These are phyloP conservation scores for Oenanthe melanoleuca DNA, from an alignment of 2,113 vertebrate genomes.

Conservation along the genomic window DNA sequence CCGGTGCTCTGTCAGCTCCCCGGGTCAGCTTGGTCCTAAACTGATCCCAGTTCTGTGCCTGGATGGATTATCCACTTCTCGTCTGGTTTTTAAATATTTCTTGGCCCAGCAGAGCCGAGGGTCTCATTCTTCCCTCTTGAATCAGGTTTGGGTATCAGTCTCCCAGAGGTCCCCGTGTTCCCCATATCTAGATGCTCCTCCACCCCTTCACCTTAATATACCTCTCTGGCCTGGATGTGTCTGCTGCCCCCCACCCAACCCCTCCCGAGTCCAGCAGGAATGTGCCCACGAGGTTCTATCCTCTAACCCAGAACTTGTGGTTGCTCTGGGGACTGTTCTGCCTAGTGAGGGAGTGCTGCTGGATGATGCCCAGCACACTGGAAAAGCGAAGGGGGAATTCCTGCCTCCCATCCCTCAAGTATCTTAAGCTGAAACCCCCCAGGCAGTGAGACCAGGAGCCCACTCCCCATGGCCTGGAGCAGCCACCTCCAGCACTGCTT, in stretches of 20 bases:
- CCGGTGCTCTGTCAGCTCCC: not conserved
- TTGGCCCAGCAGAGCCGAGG: not conserved
- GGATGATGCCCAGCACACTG: not conserved
- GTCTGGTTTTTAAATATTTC: not conserved
- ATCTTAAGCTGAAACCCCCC: not conserved
- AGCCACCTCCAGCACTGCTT: accelerated
- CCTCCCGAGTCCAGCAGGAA: not conserved
- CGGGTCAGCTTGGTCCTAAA: not conserved
- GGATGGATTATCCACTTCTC: not conserved
- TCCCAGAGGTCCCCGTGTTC: not conserved
- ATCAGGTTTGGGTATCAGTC: not conserved
- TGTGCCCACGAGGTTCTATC: accelerated
- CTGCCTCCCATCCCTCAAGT: not conserved
- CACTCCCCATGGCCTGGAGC: not conserved
- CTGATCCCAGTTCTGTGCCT: not conserved
- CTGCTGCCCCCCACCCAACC: not conserved
- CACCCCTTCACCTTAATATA: not conserved
- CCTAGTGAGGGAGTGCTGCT: accelerated
- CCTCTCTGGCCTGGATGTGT: not conserved
- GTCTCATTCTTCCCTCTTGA: not conserved
- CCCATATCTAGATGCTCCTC: not conserved
- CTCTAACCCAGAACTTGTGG: accelerated
- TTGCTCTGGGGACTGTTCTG: not conserved
- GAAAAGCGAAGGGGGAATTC: not conserved
- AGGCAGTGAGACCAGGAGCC: not conserved